Conservation (phyloP, 2,888 invertebrate species). For the Cataglyphis cursor region DNA sequence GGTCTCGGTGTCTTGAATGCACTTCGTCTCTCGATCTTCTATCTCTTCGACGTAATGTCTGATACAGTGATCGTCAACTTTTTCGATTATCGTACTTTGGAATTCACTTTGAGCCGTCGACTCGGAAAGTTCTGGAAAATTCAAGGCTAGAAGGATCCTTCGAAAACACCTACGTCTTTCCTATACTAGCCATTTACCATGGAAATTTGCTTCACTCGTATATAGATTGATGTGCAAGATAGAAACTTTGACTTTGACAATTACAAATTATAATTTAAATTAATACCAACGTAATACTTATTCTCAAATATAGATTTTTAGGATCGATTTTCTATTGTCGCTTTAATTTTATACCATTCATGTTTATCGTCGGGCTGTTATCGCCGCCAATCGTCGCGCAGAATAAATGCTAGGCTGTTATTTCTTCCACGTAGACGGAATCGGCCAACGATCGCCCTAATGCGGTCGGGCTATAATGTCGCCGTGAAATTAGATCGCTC, state of each 20-base stretch:
- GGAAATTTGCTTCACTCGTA: neutral
- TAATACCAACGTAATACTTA: neutral
- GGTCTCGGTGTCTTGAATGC: slow-evolving; percentile 69
- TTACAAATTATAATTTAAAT: neutral
- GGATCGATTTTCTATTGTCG: neutral
- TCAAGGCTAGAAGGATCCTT: slow-evolving; percentile 1
- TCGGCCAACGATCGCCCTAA: slow-evolving; percentile 59
- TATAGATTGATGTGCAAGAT: neutral
- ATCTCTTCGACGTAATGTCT: slow-evolving; percentile 41
- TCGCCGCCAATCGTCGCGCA: slow-evolving; percentile 13
- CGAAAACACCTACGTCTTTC: slow-evolving; percentile 21
- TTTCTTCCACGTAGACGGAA: slow-evolving; percentile 48
- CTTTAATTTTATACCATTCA: slow-evolving; percentile 18
- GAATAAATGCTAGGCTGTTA: slow-evolving; percentile 42
- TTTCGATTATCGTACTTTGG: slow-evolving; percentile 55
- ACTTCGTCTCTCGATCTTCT: slow-evolving; percentile 64
- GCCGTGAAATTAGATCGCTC: slow-evolving; percentile 75
- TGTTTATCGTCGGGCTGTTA: slow-evolving; percentile 31
- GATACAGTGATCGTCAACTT: slow-evolving; percentile 56
- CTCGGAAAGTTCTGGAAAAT: slow-evolving; percentile 32
- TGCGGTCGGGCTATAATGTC: slow-evolving; percentile 59
- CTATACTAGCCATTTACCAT: neutral
- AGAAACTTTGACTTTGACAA: neutral
- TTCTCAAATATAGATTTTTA: neutral
- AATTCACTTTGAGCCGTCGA: slow-evolving; percentile 48